Percentiles rank a stretch among this genome's conserved stretches.
Conservation (phyloP, 2,113 vertebrate species). For the Nipponia nippon region DNA sequence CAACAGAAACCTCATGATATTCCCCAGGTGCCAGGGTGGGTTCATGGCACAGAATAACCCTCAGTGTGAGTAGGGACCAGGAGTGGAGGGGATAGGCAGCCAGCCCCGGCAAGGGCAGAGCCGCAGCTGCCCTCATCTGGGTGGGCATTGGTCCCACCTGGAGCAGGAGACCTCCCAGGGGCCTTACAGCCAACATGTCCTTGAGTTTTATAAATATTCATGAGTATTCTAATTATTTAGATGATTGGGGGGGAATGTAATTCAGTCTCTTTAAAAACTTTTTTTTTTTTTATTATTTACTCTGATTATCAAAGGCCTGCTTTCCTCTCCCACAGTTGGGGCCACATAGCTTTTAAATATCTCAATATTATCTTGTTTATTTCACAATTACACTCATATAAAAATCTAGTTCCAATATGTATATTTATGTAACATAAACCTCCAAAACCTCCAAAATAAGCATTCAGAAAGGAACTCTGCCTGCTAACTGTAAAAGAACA, state of each 20-base stretch:
- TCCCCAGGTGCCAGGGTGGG: background rate
- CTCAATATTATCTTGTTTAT: background rate
- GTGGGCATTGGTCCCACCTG: background rate
- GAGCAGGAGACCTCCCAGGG: background rate
- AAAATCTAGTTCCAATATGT: background rate
- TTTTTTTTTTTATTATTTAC: background rate
- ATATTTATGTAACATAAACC: background rate
- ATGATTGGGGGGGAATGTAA: background rate
- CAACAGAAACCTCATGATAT: background rate
- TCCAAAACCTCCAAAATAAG: background rate
- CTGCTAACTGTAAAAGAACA: background rate
- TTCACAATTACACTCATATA: background rate
- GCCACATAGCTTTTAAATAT: background rate
- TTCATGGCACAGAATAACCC: background rate
- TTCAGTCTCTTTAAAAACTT: background rate
- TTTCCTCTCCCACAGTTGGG: background rate
- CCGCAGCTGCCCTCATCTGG: rapidly evolving
- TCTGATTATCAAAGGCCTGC: background rate
- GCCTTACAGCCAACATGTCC: background rate
- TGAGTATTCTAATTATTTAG: background rate
- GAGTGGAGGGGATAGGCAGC: background rate
- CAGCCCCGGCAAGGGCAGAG: background rate
- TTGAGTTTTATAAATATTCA: background rate
- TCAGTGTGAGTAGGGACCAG: rapidly evolving
- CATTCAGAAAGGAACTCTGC: background rate